Evolutionary conservation across 37 sponge, comb jelly and placozoan species (phyloP).

Genomic region (Amphimedon queenslandica): DNA sequence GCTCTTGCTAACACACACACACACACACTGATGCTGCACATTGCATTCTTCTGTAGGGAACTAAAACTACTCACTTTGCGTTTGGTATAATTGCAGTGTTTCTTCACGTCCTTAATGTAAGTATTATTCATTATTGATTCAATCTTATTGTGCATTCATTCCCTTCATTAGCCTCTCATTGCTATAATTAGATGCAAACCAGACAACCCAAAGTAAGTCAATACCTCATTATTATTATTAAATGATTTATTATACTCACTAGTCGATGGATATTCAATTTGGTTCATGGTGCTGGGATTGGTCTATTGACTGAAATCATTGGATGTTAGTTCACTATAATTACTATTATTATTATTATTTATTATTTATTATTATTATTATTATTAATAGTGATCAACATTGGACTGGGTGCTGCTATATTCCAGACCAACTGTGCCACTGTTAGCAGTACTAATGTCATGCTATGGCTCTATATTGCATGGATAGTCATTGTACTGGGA

Average conservation of each 20-base stretch:
- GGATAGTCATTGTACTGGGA: not conserved
- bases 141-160: too few species aligned
- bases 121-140: too few species aligned
- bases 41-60: constrained; percentile 15
- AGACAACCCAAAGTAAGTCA: not conserved
- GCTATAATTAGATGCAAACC: constrained; percentile 62
- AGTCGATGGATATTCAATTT: constrained; percentile 71
- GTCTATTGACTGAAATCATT: constrained; percentile 15
- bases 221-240: not conserved
- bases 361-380: not conserved
- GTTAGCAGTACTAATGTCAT: not conserved
- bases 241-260: not conserved
- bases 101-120: constrained; percentile 47
- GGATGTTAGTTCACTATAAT: constrained; percentile 57
- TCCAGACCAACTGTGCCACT: not conserved
- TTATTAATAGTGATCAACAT: constrained; percentile 3
- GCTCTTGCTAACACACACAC: too few species aligned
- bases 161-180: constrained; percentile 62
- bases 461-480: not conserved
- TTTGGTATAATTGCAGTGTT: constrained; percentile 52
- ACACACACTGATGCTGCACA: too few species aligned
- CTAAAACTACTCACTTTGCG: constrained; percentile 36
- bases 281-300: constrained; percentile 50
- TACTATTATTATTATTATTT: not conserved
- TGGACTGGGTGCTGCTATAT: not conserved